Evolutionary conservation across 2,113 vertebrate species (phyloP).

Genomic region (Rhabdornis inornatus): DNA sequence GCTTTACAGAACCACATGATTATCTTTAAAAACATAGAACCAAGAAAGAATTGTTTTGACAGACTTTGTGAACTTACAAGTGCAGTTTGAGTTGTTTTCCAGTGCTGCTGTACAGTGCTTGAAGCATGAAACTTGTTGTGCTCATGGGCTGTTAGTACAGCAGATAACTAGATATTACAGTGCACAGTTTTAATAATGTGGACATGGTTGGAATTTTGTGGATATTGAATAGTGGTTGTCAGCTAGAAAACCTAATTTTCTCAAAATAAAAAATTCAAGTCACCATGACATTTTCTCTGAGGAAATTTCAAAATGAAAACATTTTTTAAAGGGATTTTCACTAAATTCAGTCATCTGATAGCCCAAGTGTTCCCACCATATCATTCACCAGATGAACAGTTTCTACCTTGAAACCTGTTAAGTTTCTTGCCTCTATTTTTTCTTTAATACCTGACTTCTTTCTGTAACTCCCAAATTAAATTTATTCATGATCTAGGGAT

Average conservation of each 20-base stretch:
- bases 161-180: background rate
- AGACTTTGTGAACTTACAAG: background rate
- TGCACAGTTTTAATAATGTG: background rate
- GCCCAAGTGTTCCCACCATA: rapidly evolving
- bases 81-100: background rate
- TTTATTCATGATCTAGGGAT: background rate
- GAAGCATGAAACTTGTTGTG: background rate
- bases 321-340: background rate
- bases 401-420: background rate
- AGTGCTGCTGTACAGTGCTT: background rate
- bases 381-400: background rate
- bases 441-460: background rate
- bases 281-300: background rate
- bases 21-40: background rate
- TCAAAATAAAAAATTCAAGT: background rate
- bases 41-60: background rate
- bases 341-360: background rate
- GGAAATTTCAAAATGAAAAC: background rate
- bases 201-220: background rate
- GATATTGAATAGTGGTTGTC: background rate
- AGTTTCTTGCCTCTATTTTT: background rate
- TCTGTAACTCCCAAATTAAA: background rate
- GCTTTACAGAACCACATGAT: background rate
- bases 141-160: background rate
- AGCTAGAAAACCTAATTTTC: background rate